phyloP scores from a whole-genome alignment of 2,888 invertebrate species.

The Brachypterus glaber region DNA sequence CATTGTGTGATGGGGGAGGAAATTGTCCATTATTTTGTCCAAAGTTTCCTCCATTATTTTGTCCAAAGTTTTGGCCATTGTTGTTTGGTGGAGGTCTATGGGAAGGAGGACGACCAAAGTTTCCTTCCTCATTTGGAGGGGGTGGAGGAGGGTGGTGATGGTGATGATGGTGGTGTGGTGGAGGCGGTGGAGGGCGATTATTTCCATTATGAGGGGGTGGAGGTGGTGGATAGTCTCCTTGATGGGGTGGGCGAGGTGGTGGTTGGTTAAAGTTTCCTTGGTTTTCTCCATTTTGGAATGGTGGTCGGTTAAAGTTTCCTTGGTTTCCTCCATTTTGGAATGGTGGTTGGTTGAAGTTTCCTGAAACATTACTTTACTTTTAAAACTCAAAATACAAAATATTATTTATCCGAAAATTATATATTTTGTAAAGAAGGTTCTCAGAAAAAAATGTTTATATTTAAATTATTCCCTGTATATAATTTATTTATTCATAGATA shows the following conservation, averaged over 20 bases:
- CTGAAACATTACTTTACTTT: no score
- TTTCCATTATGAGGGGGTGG: conserved; percentile 4
- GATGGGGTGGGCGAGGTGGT: not conserved
- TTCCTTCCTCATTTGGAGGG: not conserved
- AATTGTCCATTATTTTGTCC: not conserved
- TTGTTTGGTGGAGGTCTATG: conserved; percentile 4
- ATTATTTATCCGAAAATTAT: no score
- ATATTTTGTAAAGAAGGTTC: no score
- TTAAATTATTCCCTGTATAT: no score
- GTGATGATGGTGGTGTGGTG: conserved; percentile 2
- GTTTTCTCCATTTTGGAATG: conserved; percentile 1
- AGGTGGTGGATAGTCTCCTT: conserved; percentile 1
- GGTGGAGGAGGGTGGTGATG: conserved; percentile 1
- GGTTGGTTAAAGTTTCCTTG: not conserved
- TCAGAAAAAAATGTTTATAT: no score
- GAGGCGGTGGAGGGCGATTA: conserved; percentile 3
- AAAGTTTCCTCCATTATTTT: not conserved
- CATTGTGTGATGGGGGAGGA: conserved; percentile 1
- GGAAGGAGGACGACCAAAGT: not conserved
- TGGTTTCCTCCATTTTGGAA: no score
- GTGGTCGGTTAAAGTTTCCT: not conserved
- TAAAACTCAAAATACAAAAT: no score
- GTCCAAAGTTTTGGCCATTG: no score
- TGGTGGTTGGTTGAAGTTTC: not conserved
- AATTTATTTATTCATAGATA: no score